Base-by-base conservation (phyloP, 2,113 vertebrate genomes). In the Spizaetus ornatus region DNA sequence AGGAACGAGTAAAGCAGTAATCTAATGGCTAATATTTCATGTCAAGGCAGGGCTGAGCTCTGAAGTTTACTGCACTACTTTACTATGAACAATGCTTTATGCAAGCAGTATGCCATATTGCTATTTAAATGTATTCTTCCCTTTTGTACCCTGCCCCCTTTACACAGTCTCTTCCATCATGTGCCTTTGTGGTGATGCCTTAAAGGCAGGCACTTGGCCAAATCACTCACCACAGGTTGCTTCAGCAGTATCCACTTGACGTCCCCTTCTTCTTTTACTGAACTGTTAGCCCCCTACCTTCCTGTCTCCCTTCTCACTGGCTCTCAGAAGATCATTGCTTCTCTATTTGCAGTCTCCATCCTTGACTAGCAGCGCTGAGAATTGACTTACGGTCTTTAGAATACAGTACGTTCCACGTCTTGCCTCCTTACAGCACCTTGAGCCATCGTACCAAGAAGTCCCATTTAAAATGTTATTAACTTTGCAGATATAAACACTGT, bases 391-490 rank as follows among this genome's bases (percentile, higher is more conserved):
- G 7, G 93, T 94, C 94, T 86, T 97, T 96, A 47, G 42, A 97
- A 97, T 97, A 83, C 91, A 69, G 63, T 86, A 76, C 88, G 93
- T 92, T 97, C 96, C 97, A 97, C 96, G 69, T 86, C 82, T 96
- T 95, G 96, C 89, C 93, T 94, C 67, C 95, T 94, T 95, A 92
- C 52, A 88, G 40, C 48, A 96, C 58, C 42, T 58, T 96, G 95
- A 98, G 91, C 97, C 93, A 96, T 83, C 9, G 42, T 96, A 97
- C 95, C 97, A 98, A 97, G 95, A 97, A 98, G 97, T 97, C 90
- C 93, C 80, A 98, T 98, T 98, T 98, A 96, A 97, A 98, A 98
- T 93, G 96, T 97, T 98, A 98, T 97, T 98, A 98, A 98, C 91
- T 98, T 95, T 95, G 88, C 91, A 95, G 95, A 97, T 97, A 97